Conservation (phyloP, 2,888 invertebrate species). For the Pandemis cinnamomeana region DNA sequence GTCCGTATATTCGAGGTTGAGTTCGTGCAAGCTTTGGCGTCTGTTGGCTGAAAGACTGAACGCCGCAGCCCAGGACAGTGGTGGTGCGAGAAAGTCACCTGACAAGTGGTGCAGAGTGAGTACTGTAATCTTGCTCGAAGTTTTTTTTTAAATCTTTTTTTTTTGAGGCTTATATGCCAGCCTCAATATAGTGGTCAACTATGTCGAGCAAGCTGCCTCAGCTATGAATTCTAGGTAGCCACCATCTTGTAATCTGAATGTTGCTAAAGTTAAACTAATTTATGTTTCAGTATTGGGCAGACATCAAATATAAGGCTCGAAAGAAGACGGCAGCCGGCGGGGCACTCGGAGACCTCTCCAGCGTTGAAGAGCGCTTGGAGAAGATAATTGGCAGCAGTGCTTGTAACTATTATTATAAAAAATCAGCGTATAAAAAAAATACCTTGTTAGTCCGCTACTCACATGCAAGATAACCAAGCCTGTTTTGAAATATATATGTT, state of each 20-base stretch:
- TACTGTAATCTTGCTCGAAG: constrained; percentile 21
- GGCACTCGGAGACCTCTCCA: constrained; percentile 71
- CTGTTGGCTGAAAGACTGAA: constrained; percentile 75
- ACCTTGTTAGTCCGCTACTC: no score
- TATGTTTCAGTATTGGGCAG: constrained; percentile 72
- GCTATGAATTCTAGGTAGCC: no score
- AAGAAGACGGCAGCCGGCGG: constrained; percentile 76
- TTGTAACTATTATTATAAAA: constrained; percentile 46
- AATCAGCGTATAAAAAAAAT: no score
- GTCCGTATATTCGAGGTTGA: constrained; percentile 76
- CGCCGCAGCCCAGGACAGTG: constrained; percentile 73
- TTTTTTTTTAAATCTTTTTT: no score
- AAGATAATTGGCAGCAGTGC: constrained; percentile 63
- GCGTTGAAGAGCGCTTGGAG: constrained; percentile 71
- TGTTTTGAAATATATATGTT: no score
- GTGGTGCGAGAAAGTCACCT: constrained; percentile 75
- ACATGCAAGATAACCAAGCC: no score
- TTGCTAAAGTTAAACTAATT: background rate
- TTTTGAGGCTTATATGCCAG: no score
- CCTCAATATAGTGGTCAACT: no score
- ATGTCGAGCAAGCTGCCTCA: no score
- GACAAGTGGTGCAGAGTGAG: constrained; percentile 80
- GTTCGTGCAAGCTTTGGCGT: constrained; percentile 77
- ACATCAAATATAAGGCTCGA: constrained; percentile 77
- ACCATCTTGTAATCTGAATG: background rate